Base-by-base conservation (phyloP, 1,140 invertebrate species). In the Papilio helenus region DNA sequence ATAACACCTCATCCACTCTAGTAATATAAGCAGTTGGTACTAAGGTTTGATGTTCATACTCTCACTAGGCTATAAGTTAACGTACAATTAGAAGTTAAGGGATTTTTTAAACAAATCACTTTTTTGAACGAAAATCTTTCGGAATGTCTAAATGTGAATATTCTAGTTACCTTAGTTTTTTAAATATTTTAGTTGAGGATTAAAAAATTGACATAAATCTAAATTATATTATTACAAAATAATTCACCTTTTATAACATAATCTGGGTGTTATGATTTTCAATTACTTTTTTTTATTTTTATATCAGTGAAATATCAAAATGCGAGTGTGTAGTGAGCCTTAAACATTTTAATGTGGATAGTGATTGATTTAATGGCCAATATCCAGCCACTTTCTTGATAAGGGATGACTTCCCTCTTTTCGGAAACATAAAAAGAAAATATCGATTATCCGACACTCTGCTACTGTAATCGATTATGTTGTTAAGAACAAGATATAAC, bases 291-390 rank as follows among this genome's bases (percentile, higher is more conserved):
- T 34, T 16, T 29, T 2, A 29, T 4, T 68, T 68, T 68, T 8
- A 29, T 7, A 3, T 16, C 26, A 16, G 26, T 68, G 16, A 68
- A 26, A 68, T 29, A 61, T 61, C 34, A 72, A 72, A 72, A 39
- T 7, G 14, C 2, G 18, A 10, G 71, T n/a, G 20, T 44, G 71
- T 18, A 72, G 34, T 12, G 14, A 20, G 71, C 71, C 42, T 72
- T 34, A 20, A 44, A 44, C 71, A 72, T 68, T 68, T 65, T 61
- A 34, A 68, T 46, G 72, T 49, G n/a, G 9, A 26, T 26, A 49
- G 72, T 74, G 72, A 74, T 74, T 74, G 72, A 74, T 74, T 74
- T 74, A 74, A 74, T 51, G 72, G 44, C 14, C 72, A 74, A 74
- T 74, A 46, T 49, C 72, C 39, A 23, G 20, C 12, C 44, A 46